A percentile compares a stretch with the other conserved stretches of the same genome.
phyloP scores from a whole-genome alignment of 1,140 invertebrate species.

The Drosophila repletoides region DNA sequence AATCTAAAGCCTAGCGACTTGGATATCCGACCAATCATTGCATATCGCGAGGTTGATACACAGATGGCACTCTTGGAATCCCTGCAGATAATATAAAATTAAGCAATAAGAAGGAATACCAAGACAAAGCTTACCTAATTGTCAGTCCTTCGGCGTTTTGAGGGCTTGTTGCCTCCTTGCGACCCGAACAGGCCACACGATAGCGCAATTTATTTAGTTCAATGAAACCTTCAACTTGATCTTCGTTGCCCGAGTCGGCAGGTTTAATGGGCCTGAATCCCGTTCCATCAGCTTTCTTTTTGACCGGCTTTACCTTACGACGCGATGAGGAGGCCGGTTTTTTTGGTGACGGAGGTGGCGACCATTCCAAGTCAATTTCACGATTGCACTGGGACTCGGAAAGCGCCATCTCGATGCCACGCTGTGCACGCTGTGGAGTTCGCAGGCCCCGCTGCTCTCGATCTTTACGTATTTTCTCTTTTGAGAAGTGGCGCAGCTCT shows the following conservation, averaged over 20 bases:
- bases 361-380: slow-evolving; percentile 40
- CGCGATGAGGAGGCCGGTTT: slow-evolving; percentile 1
- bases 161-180: neutral
- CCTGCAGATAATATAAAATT: slow-evolving; percentile 24
- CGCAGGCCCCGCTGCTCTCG: slow-evolving; percentile 38
- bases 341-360: neutral
- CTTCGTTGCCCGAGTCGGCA: neutral
- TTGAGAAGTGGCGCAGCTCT: slow-evolving; percentile 69
- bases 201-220: slow-evolving; percentile 68
- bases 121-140: slow-evolving; percentile 36
- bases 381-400: slow-evolving; percentile 34
- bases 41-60: slow-evolving; percentile 89
- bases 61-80: slow-evolving; percentile 84
- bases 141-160: neutral
- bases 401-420: slow-evolving; percentile 55
- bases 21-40: slow-evolving; percentile 88
- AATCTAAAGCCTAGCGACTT: slow-evolving; percentile 90
- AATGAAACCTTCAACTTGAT: slow-evolving; percentile 46
- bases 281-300: slow-evolving; percentile 1
- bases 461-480: slow-evolving; percentile 64
- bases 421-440: slow-evolving; percentile 22
- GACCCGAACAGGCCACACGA: slow-evolving; percentile 52
- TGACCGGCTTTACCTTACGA: slow-evolving; percentile 13
- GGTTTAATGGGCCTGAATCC: slow-evolving; percentile 6
- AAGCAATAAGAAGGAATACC: neutral